A percentile compares a stretch with the other conserved stretches of the same genome.
Conservation (phyloP, 2,113 vertebrate species). For the Himantopus leucocephalus region DNA sequence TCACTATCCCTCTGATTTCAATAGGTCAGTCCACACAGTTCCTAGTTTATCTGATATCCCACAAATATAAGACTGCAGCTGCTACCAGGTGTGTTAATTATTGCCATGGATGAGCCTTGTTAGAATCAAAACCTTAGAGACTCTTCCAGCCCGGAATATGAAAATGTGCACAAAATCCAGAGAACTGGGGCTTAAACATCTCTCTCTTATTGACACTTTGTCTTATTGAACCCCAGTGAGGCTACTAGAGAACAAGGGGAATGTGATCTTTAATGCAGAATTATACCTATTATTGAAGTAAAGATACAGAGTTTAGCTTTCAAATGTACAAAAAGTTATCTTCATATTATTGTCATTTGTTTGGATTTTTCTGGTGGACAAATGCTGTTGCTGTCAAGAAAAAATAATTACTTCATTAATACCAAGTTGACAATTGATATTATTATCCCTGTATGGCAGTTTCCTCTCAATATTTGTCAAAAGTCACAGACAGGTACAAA, state of each 20-base stretch:
- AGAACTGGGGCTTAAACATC: neutral
- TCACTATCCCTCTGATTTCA: neutral
- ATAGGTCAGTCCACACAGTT: neutral
- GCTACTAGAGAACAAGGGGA: neutral
- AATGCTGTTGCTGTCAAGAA: neutral
- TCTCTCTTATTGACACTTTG: neutral
- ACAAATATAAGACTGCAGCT: neutral
- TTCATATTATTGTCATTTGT: neutral
- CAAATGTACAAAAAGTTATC: neutral
- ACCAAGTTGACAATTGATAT: neutral
- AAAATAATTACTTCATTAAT: neutral
- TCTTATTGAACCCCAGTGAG: neutral
- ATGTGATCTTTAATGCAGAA: neutral
- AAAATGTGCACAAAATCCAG: neutral
- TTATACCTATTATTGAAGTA: neutral
- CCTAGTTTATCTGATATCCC: no score
- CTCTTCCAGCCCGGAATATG: neutral
- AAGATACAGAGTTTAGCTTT: neutral
- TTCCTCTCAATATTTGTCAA: neutral
- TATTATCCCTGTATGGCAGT: neutral
- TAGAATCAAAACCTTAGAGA: neutral
- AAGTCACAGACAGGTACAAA: neutral
- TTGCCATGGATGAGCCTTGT: neutral
- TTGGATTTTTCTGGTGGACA: neutral
- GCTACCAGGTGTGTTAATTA: no score